phyloP scores from a whole-genome alignment of 2,888 invertebrate species.

The Scelioninae gen. 2 region DNA sequence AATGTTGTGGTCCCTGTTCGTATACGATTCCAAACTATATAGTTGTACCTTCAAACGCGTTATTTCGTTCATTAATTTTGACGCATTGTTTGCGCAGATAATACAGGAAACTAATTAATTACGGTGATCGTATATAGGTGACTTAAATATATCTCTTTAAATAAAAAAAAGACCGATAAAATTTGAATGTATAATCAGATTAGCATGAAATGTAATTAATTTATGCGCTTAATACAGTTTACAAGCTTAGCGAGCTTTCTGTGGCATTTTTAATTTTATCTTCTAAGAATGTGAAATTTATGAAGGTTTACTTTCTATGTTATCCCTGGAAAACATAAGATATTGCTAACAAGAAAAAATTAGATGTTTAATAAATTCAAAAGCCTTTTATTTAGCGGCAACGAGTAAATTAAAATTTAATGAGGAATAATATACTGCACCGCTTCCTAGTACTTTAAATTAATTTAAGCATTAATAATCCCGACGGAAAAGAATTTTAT shows the following conservation, averaged over 20 bases:
- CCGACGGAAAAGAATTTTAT: not conserved
- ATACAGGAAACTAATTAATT: no score
- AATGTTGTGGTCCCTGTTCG: slow-evolving; percentile 45
- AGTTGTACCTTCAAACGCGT: slow-evolving; percentile 4
- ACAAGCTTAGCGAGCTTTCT: not conserved
- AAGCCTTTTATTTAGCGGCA: slow-evolving; percentile 6
- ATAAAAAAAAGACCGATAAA: not conserved
- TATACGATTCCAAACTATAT: slow-evolving; percentile 40
- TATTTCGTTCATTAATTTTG: no score
- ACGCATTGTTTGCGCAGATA: not conserved
- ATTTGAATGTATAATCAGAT: slow-evolving; percentile 11
- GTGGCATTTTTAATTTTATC: slow-evolving; percentile 16
- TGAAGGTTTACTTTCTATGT: slow-evolving; percentile 18
- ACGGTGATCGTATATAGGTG: no score
- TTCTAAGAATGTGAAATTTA: slow-evolving; percentile 13
- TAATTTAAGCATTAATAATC: no score
- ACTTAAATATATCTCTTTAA: not conserved
- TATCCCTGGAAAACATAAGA: slow-evolving; percentile 5
- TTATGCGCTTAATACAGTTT: slow-evolving; percentile 19
- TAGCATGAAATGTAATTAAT: slow-evolving; percentile 7
- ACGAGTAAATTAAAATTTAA: slow-evolving; percentile 6
- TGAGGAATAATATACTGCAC: slow-evolving; percentile 3
- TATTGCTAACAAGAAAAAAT: slow-evolving; percentile 10
- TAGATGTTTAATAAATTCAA: slow-evolving; percentile 6
- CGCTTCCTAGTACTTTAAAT: not conserved